phyloP scores from a whole-genome alignment of 2,888 invertebrate genomes.

The Herminia tarsipennalis region DNA sequence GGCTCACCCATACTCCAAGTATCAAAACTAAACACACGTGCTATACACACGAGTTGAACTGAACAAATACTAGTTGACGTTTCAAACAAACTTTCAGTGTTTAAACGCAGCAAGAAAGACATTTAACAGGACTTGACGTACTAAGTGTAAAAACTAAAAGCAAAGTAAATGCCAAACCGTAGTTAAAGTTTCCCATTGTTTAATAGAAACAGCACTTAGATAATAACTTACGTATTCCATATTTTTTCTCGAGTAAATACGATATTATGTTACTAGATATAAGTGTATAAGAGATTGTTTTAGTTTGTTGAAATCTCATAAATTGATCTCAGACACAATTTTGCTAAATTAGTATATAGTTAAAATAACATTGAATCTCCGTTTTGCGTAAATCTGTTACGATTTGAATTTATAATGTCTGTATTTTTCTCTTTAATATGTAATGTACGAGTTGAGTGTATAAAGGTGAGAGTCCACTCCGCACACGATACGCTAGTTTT shows the following conservation, averaged over 20 bases:
- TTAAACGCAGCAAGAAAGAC: conserved; percentile 23
- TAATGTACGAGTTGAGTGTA: conserved; percentile 19
- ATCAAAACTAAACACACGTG: conserved; percentile 66
- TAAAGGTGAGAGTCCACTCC: not conserved
- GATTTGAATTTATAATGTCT: conserved; percentile 31
- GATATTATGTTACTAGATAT: conserved; percentile 38
- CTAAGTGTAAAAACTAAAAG: conserved; percentile 49
- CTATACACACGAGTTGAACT: conserved; percentile 31
- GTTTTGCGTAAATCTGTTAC: conserved; percentile 37
- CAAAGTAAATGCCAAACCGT: conserved; percentile 74
- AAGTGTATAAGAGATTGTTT: conserved; percentile 33
- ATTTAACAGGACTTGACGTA: conserved; percentile 30
- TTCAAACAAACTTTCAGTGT: conserved; percentile 33
- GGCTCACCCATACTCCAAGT: conserved; percentile 79
- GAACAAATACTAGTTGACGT: conserved; percentile 25
- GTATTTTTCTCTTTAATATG: conserved; percentile 31
- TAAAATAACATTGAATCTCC: conserved; percentile 33
- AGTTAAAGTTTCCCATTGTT: conserved; percentile 54
- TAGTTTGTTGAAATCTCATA: conserved; percentile 56
- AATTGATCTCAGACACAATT: conserved; percentile 75
- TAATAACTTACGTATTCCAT: conserved; percentile 28
- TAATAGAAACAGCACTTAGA: conserved; percentile 36
- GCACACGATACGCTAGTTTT: not conserved
- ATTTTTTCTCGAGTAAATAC: conserved; percentile 30
- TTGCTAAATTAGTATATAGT: conserved; percentile 54